These are phyloP conservation scores for Philopotamus ludificatus DNA, from an alignment of 1,140 invertebrate genomes.

Conservation along the genomic window DNA sequence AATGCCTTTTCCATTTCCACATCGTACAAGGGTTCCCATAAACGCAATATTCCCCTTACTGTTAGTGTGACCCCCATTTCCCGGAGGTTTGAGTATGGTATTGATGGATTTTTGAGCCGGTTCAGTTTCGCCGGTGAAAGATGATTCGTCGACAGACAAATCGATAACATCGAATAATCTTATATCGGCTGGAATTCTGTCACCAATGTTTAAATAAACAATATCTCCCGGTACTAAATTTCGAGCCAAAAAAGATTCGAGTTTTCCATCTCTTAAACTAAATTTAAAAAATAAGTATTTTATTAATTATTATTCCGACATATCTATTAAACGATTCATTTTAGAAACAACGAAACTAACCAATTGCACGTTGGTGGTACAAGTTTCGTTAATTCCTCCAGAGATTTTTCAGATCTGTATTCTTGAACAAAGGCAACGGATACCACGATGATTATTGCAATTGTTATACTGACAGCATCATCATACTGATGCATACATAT, in stretches of 20 bases:
- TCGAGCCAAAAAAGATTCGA: constrained; percentile 89
- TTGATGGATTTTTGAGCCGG: constrained; percentile 70
- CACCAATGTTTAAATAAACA: constrained; percentile 89
- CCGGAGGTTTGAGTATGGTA: constrained; percentile 55
- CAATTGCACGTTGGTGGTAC: constrained; percentile 90
- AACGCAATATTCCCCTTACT: constrained; percentile 92
- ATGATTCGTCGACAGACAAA: constrained; percentile 95
- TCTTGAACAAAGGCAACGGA: constrained; percentile 99
- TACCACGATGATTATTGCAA: constrained; percentile 93
- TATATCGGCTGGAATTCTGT: constrained; percentile 94
- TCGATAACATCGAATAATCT: constrained; percentile 88
- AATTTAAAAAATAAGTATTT: constrained; percentile 42
- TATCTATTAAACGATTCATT: too few relatives aligned
- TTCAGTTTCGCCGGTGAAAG: constrained; percentile 96
- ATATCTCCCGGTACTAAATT: constrained; percentile 98
- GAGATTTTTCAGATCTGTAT: constrained; percentile 99
- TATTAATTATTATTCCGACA: constrained; percentile 20
- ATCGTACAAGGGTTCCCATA: constrained; percentile 96
- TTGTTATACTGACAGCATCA: constrained; percentile 97
- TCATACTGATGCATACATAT: constrained; percentile 97
- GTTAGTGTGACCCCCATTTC: constrained; percentile 60
- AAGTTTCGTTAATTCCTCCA: constrained; percentile 97
- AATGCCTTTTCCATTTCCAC: constrained; percentile 97
- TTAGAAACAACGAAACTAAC: constrained; percentile 52
- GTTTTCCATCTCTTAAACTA: constrained; percentile 81